Evolutionary conservation across 2,888 invertebrate genomes (phyloP).

Genomic region (Ommatoiulus sabulosus): DNA sequence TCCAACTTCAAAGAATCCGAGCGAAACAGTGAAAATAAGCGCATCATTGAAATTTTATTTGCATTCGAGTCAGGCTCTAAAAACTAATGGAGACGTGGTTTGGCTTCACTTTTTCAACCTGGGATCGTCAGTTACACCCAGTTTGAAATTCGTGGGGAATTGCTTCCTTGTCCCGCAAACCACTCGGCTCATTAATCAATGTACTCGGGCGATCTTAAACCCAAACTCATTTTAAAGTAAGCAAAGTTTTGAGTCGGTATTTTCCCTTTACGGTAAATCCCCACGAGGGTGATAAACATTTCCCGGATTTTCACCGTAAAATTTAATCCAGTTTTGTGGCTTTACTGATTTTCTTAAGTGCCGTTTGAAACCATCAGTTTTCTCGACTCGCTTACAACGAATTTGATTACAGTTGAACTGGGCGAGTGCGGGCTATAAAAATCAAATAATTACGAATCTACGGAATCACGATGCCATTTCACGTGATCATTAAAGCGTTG

Average conservation of each 20-base stretch:
- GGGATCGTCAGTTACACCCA: not conserved
- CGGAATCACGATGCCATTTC: no score
- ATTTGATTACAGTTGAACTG: no score
- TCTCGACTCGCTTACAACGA: no score
- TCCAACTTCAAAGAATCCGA: not conserved
- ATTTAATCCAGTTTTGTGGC: not conserved
- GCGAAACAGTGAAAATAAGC: not conserved
- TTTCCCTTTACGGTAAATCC: not conserved
- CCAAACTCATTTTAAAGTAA: not conserved
- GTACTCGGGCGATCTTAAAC: not conserved
- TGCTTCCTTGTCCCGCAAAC: not conserved
- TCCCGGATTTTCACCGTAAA: not conserved
- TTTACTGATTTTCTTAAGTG: not conserved
- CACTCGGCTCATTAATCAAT: slow-evolving; percentile 12
- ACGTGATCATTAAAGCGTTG: no score
- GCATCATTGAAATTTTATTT: not conserved
- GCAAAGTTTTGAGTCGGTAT: not conserved
- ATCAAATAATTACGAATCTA: no score
- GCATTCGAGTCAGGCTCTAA: slow-evolving; percentile 19
- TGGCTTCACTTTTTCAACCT: not conserved
- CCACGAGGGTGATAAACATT: not conserved
- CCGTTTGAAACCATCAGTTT: no score
- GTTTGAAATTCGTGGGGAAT: not conserved
- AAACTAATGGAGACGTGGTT: not conserved
- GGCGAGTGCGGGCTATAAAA: no score